Evolutionary conservation across 2,113 vertebrate genomes (phyloP).

Genomic region (Cyanoliseus patagonus): DNA sequence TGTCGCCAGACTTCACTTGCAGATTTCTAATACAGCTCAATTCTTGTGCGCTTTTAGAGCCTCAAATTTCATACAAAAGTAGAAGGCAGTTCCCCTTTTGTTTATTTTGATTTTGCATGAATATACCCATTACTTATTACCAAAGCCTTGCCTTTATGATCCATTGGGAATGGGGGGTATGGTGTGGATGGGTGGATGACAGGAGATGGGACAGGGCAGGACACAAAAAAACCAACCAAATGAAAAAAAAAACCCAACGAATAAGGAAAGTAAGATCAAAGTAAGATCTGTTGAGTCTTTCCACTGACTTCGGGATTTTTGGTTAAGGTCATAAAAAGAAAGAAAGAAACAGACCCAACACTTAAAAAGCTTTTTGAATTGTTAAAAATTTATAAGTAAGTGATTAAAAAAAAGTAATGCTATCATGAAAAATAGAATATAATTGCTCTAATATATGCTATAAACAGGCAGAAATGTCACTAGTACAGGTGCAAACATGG

Average conservation of each 20-base stretch:
- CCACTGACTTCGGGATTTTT: not conserved
- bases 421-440: not conserved
- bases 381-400: not conserved
- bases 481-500: not conserved
- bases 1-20: not conserved
- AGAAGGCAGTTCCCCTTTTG: not conserved
- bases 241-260: not conserved
- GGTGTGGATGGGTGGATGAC: not conserved
- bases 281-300: not conserved
- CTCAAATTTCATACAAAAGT: not conserved
- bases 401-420: not conserved
- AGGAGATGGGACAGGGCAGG: not conserved
- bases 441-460: not conserved
- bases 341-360: not conserved
- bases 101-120: not conserved
- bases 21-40: not conserved
- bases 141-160: not conserved
- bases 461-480: not conserved
- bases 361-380: not conserved
- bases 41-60: not conserved
- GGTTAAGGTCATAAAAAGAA: not conserved
- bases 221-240: not conserved
- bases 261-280: not conserved
- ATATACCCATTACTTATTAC: not conserved
- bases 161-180: accelerated